Evolutionary conservation across 2,888 invertebrate species (phyloP), one percentile per base, ranked within the genome.

Genomic region (Scaptomyza reducta): DNA sequence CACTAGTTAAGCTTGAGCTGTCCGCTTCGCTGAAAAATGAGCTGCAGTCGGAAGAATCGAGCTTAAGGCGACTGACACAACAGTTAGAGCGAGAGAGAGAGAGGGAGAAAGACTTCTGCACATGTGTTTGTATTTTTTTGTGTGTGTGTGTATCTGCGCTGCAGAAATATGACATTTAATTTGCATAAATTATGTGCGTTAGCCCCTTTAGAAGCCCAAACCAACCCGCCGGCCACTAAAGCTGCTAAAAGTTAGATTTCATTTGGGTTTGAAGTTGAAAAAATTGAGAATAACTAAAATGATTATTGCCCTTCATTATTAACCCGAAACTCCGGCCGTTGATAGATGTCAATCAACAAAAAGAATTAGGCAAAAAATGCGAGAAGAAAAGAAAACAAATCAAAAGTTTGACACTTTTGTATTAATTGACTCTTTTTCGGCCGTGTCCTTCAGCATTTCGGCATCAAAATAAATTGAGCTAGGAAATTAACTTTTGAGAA

Each of bases 171-270:
- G 70, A 74, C 74, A 80, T 79, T 74, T 77, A 69, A 79, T 79
- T 79, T 79, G 65, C 80, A 79, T 80, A 79, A 79, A 79, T 79
- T 79, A 79, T 66, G 54, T 57, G 38, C 57, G n/a, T 49, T 59
- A 60, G 5, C 10, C 22, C 44, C 16, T 13, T 22, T n/a, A n/a
- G n/a, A n/a, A n/a, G n/a, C n/a, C n/a, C 25, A 14, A 9, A 10
- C 18, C 22, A 22, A 33, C 4, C 7, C 9, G 3, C 2, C 22
- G 2, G 22, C 22, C 44, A 2, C 11, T 13, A n/a, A 29, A 14
- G 11, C 40, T 41, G 14, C 41, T 14, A 14, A 25, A 50, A 51
- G 27, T 47, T 42, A 1, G 27, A 58, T 27, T 54, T 54, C 44
- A n/a, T 50, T 73, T 47, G n/a, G 40, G 11, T 40, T 71, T 40